A percentile compares a stretch with the other conserved stretches of the same genome.
phyloP scores from a whole-genome alignment of 1,140 invertebrate genomes.

The Drosophila burlai region DNA sequence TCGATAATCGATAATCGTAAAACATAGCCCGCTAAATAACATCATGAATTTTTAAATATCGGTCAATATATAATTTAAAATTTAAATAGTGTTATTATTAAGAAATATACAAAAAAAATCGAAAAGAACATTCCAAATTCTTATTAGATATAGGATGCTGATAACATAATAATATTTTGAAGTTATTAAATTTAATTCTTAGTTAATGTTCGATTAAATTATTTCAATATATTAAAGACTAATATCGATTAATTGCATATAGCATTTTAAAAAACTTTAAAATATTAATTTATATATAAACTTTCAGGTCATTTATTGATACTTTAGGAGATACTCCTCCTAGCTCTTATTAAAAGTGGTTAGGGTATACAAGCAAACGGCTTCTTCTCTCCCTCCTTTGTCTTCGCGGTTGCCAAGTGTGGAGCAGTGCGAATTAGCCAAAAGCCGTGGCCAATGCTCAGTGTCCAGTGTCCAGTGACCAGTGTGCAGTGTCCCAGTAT shows the following conservation, averaged over 20 bases:
- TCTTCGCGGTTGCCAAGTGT: slow-evolving; percentile 27
- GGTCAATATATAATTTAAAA: no score
- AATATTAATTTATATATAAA: not conserved
- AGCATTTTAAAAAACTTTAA: not conserved
- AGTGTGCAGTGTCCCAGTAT: slow-evolving; percentile 32
- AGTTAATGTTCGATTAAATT: not conserved
- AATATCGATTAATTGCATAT: not conserved
- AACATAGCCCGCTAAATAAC: no score
- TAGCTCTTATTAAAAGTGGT: no score
- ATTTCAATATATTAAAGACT: not conserved
- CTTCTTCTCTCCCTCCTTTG: not conserved
- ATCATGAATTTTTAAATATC: no score
- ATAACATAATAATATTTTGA: no score
- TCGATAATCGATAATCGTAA: no score
- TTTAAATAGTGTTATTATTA: not conserved
- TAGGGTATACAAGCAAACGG: not conserved
- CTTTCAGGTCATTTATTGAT: not conserved
- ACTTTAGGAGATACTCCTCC: no score
- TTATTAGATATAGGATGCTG: no score
- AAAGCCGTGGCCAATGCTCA: slow-evolving; percentile 65
- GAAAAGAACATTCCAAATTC: no score
- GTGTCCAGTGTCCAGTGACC: slow-evolving; percentile 28
- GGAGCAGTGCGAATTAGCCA: slow-evolving; percentile 73
- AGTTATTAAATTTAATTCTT: not conserved
- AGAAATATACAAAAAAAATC: not conserved